These are phyloP conservation scores for Nudaria mundana DNA, from an alignment of 2,888 invertebrate species.

Conservation along the genomic window DNA sequence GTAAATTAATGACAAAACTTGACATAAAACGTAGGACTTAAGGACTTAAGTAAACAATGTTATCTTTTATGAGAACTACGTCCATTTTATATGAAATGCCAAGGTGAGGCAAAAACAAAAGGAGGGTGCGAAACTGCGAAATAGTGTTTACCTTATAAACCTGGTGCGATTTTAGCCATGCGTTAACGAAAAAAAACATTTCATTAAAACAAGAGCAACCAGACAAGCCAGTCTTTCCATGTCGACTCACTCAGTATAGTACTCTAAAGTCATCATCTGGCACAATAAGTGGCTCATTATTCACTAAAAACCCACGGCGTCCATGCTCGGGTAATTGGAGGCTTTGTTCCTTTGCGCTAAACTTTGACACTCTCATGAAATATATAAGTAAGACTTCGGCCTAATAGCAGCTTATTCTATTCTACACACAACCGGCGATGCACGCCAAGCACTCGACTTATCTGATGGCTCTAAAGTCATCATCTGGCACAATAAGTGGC, in stretches of 20 bases:
- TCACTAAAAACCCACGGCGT: conserved; percentile 79
- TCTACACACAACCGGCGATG: conserved; percentile 72
- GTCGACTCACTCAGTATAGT: conserved; percentile 65
- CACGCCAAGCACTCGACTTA: conserved; percentile 61
- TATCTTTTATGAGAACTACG: conserved; percentile 59
- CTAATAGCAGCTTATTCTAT: conserved; percentile 75
- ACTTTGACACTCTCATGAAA: conserved; percentile 68
- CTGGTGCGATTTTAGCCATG: conserved; percentile 41
- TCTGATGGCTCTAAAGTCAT: conserved; percentile 66
- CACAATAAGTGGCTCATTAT: conserved; percentile 78
- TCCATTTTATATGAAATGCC: conserved; percentile 73
- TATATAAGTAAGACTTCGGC: conserved; percentile 49
- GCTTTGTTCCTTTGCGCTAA: conserved; percentile 75
- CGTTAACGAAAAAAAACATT: too few relatives aligned
- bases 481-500: conserved; percentile 73
- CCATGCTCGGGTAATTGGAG: conserved; percentile 76
- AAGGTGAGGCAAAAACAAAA: conserved; percentile 60
- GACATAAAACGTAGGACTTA: too few relatives aligned
- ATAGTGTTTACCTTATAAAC: conserved; percentile 68
- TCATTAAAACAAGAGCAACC: conserved; percentile 4
- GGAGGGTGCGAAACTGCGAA: conserved; percentile 50
- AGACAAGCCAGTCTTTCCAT: conserved; percentile 47
- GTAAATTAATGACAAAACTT: too few relatives aligned
- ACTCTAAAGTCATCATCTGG: conserved; percentile 69
- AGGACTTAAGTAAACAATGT: conserved; percentile 48